A percentile compares a stretch with the other conserved stretches of the same genome.
Conservation (phyloP, 2,113 vertebrate genomes). For the Sinocyclocheilus anshuiensis region DNA sequence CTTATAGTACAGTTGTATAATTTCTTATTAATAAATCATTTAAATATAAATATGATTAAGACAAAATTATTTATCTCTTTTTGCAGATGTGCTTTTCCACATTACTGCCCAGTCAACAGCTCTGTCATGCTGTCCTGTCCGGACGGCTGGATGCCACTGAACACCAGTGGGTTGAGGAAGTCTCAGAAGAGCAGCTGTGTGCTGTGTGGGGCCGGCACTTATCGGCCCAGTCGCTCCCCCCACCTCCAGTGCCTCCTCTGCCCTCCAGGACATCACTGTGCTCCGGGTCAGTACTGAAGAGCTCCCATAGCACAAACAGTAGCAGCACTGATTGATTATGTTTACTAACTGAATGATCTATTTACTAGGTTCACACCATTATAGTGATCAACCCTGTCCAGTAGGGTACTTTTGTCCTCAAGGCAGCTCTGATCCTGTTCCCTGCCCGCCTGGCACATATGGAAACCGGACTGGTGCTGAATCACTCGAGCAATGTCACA, state of each 20-base stretch:
- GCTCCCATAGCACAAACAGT: background rate
- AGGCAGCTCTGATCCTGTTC: constrained; percentile 69
- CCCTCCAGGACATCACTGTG: constrained; percentile 85
- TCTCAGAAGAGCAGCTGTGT: constrained; percentile 79
- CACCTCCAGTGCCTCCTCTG: constrained; percentile 79
- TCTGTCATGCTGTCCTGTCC: constrained; percentile 72
- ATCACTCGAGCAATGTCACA: constrained; percentile 72
- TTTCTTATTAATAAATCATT: too few species aligned
- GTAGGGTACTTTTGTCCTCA: constrained; percentile 81
- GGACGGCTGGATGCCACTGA: constrained; percentile 83
- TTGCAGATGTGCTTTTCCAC: constrained; percentile 85
- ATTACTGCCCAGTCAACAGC: constrained; percentile 85
- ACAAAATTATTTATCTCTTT: background rate
- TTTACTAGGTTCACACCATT: constrained; percentile 76
- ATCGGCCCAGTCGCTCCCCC: constrained; percentile 64
- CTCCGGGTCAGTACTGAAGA: constrained; percentile 69
- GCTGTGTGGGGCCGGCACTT: constrained; percentile 82
- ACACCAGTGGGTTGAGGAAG: constrained; percentile 75
- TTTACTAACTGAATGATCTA: background rate
- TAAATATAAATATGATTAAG: background rate
- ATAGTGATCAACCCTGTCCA: constrained; percentile 77
- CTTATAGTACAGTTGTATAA: too few species aligned
- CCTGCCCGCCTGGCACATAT: constrained; percentile 84
- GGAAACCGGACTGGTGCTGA: constrained; percentile 71
- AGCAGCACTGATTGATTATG: background rate